Conservation (phyloP, 2,888 invertebrate species). For the Onchidella celtica region DNA sequence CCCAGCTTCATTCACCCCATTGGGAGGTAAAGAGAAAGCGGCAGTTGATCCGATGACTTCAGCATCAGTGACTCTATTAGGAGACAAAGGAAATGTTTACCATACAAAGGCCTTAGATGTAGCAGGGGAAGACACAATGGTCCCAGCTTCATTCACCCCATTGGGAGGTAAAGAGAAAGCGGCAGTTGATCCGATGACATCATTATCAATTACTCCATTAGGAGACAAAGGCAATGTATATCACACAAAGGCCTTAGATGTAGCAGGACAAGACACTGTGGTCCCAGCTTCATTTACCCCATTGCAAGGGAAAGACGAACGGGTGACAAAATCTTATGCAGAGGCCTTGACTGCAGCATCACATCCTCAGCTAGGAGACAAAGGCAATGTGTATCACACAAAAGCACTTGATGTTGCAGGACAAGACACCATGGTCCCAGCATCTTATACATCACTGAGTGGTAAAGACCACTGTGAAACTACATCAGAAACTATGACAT, state of each 20-base stretch:
- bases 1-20: background rate
- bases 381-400: constrained; percentile 37
- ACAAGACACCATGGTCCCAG: constrained; percentile 14
- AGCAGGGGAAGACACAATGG: constrained; percentile 17
- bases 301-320: background rate
- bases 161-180: constrained; percentile 3
- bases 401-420: constrained; percentile 38
- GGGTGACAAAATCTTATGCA: constrained; percentile 10
- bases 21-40: background rate
- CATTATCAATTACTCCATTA: background rate
- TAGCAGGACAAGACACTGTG: constrained; percentile 35
- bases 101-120: constrained; percentile 34
- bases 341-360: background rate
- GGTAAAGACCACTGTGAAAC: background rate
- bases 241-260: constrained; percentile 27
- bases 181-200: background rate
- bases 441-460: constrained; percentile 17
- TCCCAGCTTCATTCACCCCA: background rate
- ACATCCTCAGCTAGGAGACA: constrained; percentile 28
- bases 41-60: constrained; percentile 24
- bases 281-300: background rate
- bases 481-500: constrained; percentile 3
- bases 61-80: background rate
- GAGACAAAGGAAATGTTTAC: constrained; percentile 45
- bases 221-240: constrained; percentile 38